Base-by-base conservation (phyloP, 2,888 invertebrate genomes). In the Crematogaster levior region DNA sequence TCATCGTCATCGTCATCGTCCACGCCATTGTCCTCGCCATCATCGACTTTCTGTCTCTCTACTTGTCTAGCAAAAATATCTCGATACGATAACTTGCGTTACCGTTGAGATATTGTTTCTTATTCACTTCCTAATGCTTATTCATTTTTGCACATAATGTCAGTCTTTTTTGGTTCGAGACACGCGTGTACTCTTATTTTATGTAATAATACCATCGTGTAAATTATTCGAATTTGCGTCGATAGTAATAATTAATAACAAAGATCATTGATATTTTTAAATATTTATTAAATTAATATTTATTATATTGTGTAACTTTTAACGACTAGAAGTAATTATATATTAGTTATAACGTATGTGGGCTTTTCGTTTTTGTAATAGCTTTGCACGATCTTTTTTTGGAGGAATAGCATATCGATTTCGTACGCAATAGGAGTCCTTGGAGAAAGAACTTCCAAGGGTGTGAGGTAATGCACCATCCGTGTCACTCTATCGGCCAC, bases 401-500 rank as follows among this genome's bases (percentile, higher is more conserved):
- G 3, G 34, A 24, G 43, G 10, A 27, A 40, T 18, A 74, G 51
- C 24, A 27, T 81, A 88, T 86, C 43, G 80, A 82, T 86, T 88
- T 86, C 79, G 74, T 73, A 48, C 51, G 56, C 48, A 53, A 79
- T 80, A 72, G 83, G 83, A 66, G 60, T 84, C 51, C 46, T 73
- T 27, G 51, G 72, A 82, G 30, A 84, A 82, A 81, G 72, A 80
- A 83, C 74, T 88, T 90, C 88, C 85, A 84, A 83, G 82, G 72
- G 89, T 84, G 87, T 84, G 84, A 87, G 88, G 90, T 92, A 92
- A 92, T 91, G 92, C 91, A 91, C 88, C 89, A 89, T 85, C 86
- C 90, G 85, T 91, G 92, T 92, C 86, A 89, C 85, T 84, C 90
- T 86, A 89, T 92, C 90, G 90, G 84, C 91, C 91, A 90, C 91